Base-by-base conservation (phyloP, 1,140 invertebrate genomes). In the Parapsyche elsis region DNA sequence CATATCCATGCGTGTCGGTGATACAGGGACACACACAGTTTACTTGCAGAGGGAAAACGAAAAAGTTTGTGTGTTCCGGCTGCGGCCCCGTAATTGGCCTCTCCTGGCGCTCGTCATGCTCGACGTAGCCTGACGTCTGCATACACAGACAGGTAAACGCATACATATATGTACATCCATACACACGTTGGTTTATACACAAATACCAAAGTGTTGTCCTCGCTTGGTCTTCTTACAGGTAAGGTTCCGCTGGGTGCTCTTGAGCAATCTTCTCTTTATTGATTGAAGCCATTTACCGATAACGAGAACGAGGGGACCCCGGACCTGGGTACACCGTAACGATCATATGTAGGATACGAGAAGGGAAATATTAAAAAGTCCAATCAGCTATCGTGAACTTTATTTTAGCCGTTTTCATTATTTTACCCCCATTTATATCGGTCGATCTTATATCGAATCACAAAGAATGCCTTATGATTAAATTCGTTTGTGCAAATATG, bases 81-180 rank as follows among this genome's bases (percentile, higher is more conserved):
- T 12, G 30, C 30, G 30, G 7, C 10, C 5, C 14, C 24, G 23
- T 76, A 76, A 76, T 76, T 76, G 73, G 71, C 61, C 53, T 46
- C 44, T 67, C 24, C 21, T 67, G 24, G 64, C 16, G 49, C 23
- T 76, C 73, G 73, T 76, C 73, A 76, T 76, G 73, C 73, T 76
- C 73, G 73, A 46, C 53, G 73, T 76, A 76, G 73, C 73, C 44
- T 46, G 73, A 76, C 73, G 64, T 67, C 64, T 67, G 64, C 21
- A 26, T 12, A 21, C 7, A 38, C 30, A 38, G 7, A 7, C 30
- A 38, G 1, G 7, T 57, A 10, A 4, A 57, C 7, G 30, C 7
- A 38, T 38, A 38, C 7, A 38, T 38, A 7, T 38, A 38, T 38
- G 30, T 38, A 38, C 7, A 7, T 38, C 1, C 30, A 1, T 38